Base-by-base conservation (phyloP, 2,797 vertebrate genomes). In the Sciurus vulgaris region DNA sequence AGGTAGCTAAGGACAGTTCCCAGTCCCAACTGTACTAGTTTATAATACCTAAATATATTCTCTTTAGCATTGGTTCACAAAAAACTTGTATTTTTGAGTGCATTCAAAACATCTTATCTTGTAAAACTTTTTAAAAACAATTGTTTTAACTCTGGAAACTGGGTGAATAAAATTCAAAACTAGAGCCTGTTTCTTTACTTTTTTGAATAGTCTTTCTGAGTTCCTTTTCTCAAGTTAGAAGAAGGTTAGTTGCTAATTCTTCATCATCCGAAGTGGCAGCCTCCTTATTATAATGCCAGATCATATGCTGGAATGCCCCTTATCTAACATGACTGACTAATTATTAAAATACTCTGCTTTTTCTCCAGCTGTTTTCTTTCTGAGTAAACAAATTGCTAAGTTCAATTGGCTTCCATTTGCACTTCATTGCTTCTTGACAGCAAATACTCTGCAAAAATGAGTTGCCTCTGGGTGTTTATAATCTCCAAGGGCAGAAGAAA, bases 401-500 rank as follows among this genome's bases (percentile, higher is more conserved):
- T 98, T 98, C 91, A 95, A 20, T 97, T 98, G 97, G 93, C 95
- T 98, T 97, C 96, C 93, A 90, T 98, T 98, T 98, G 97, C 96
- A 98, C 97, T 98, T 98, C 97, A 96, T 96, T 98, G 97, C 97
- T 97, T 98, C 96, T 97, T 98, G 98, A 98, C 97, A 97, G 97
- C 87, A 97, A 98, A 86, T 67, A 70, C 7, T 69, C 91, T 54
- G 49, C 95, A 97, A 97, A 98, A 98, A 98, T 91, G 85, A 96
- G 74, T 89, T 96, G 97, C 97, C 96, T 97, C 44, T 69, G 96
- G 94, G 94, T 91, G 49, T 97, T 98, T 94, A 28, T 96, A 95
- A 97, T 97, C 96, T 98, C 94, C 83, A 95, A 89, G 93, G 98
- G 70, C 79, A 97, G 86, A 93, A 93, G 91, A 97, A 97, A 85